A percentile compares a stretch with the other conserved stretches of the same genome.
Evolutionary conservation across 2,113 vertebrate genomes (phyloP).

Genomic region (Oncorhynchus nerka): DNA sequence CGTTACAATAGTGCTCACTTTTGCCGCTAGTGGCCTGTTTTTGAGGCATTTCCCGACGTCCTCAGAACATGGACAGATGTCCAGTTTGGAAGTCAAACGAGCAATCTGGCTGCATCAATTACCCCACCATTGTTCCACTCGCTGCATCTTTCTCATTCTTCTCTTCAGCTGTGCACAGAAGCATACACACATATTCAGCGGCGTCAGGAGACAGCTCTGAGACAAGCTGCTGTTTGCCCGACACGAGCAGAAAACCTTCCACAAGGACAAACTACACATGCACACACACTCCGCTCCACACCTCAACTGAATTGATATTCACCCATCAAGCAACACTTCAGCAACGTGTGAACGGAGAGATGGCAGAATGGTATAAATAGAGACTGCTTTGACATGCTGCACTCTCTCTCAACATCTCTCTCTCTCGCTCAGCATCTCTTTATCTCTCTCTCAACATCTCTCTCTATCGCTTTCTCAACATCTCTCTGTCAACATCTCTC

Average conservation of each 20-base stretch:
- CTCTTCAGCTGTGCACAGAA: no score
- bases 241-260: constrained; percentile 58
- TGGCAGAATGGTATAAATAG: not conserved
- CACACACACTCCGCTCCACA: constrained; percentile 7
- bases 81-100: no score
- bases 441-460: not conserved
- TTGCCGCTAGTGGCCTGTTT: no score
- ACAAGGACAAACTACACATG: constrained; percentile 64
- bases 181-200: not conserved
- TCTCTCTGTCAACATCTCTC: not conserved
- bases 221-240: constrained; percentile 43
- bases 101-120: no score
- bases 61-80: no score
- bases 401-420: no score
- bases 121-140: no score
- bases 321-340: not conserved
- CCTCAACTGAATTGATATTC: not conserved
- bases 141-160: not conserved
- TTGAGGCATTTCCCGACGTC: no score
- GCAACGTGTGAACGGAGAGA: not conserved
- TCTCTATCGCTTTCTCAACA: not conserved
- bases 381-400: not conserved
- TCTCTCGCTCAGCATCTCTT: not conserved
- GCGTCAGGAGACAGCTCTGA: not conserved
- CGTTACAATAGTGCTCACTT: no score